Evolutionary conservation across 2,888 invertebrate genomes (phyloP).

Genomic region (Nephrotoma guestfalica): DNA sequence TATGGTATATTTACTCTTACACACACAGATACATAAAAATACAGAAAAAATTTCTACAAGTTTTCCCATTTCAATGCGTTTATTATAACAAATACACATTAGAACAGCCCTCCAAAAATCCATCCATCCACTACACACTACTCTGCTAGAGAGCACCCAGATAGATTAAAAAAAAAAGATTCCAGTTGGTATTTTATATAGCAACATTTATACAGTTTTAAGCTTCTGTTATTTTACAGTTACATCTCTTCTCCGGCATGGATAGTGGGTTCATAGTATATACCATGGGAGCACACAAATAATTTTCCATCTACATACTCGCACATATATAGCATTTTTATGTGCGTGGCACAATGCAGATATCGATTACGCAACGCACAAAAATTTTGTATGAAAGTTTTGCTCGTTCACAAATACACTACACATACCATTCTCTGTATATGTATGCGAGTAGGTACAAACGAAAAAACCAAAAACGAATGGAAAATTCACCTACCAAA

Average conservation of each 20-base stretch:
- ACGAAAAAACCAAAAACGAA: background rate
- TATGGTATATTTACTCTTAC: background rate
- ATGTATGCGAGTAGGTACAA: background rate
- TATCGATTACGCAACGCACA: slow-evolving; percentile 5
- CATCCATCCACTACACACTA: background rate
- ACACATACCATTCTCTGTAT: background rate
- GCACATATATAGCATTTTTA: background rate
- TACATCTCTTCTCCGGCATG: background rate
- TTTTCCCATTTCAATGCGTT: background rate
- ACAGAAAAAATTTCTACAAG: background rate
- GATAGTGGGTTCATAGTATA: too few relatives aligned
- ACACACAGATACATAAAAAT: background rate
- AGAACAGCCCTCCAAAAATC: background rate
- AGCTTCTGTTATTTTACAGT: background rate
- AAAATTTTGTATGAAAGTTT: background rate
- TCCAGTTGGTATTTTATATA: background rate
- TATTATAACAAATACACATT: background rate
- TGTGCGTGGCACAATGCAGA: slow-evolving; percentile 5
- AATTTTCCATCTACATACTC: background rate
- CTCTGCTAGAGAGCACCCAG: background rate
- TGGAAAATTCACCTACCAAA: background rate
- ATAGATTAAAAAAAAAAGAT: background rate
- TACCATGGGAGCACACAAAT: background rate
- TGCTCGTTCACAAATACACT: background rate
- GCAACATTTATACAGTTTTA: background rate